Evolutionary conservation across 37 sponge, comb jelly and placozoan species (phyloP).

Genomic region (Aphrocallistes beatrix): DNA sequence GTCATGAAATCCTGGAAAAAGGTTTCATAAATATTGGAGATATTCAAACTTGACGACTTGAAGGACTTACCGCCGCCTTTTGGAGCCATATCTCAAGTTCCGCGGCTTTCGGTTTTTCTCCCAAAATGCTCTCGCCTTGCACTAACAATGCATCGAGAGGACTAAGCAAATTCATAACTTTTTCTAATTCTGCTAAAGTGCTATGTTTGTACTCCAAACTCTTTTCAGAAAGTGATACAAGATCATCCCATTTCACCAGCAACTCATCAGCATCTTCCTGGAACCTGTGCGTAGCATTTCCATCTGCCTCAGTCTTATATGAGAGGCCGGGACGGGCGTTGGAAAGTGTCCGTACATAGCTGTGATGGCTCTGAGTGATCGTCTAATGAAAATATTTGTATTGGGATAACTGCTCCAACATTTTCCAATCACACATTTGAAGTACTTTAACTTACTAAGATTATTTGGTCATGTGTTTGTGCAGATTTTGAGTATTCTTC

Average conservation of each 20-base stretch:
- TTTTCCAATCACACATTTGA: too few relatives aligned
- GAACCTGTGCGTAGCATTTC: not conserved
- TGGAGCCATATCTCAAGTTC: not conserved
- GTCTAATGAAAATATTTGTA: not conserved
- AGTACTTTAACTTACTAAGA: not conserved
- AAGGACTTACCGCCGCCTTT: not conserved
- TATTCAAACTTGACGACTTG: not conserved
- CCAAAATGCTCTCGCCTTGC: not conserved
- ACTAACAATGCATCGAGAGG: not conserved
- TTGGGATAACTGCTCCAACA: too few relatives aligned
- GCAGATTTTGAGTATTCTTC: slow-evolving; percentile 2
- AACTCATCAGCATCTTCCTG: not conserved
- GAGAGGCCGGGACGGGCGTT: not conserved
- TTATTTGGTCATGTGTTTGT: not conserved
- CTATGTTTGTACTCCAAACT: not conserved
- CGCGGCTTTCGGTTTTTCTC: not conserved
- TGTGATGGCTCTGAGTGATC: not conserved
- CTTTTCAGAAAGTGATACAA: not conserved
- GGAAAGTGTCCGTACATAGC: not conserved
- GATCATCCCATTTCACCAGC: not conserved
- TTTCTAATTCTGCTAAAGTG: not conserved
- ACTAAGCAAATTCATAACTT: not conserved
- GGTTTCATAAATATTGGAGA: not conserved
- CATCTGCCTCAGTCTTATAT: not conserved
- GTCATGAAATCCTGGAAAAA: not conserved